Evolutionary conservation across 2,888 invertebrate species (phyloP).

Genomic region (Lasiommata megera): DNA sequence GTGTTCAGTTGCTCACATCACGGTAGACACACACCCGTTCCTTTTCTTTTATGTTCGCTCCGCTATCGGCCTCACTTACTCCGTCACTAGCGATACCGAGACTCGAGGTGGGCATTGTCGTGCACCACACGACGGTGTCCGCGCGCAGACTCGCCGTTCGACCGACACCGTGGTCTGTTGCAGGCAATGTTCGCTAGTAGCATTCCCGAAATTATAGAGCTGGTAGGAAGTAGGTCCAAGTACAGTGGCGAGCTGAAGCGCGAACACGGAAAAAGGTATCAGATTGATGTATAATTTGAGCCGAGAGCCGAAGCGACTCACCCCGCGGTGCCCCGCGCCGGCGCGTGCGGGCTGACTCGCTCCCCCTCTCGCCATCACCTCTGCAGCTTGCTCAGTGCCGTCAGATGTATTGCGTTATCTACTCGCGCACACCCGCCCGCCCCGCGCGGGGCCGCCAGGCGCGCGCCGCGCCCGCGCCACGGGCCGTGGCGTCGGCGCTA

Average conservation of each 20-base stretch:
- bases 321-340: constrained; percentile 43
- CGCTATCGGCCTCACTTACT: constrained; percentile 75
- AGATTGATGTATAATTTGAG: constrained; percentile 71
- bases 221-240: constrained; percentile 99
- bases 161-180: constrained; percentile 85
- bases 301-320: constrained; percentile 73
- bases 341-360: constrained; percentile 60
- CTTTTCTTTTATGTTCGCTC: constrained; percentile 74
- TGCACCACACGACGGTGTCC: constrained; percentile 78
- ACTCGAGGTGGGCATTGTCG: constrained; percentile 77
- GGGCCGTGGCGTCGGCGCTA: constrained; percentile 48
- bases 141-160: constrained; percentile 63
- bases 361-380: constrained; percentile 72
- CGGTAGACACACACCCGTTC: constrained; percentile 77
- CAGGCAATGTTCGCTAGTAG: constrained; percentile 99
- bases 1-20: constrained; percentile 81
- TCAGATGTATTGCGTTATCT: constrained; percentile 82
- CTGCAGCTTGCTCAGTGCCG: constrained; percentile 81
- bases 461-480: constrained; percentile 43
- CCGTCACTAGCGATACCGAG: constrained; percentile 72
- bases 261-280: constrained; percentile 99
- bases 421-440: constrained; percentile 69
- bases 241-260: constrained; percentile 99
- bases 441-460: constrained; percentile 42
- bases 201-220: constrained; percentile 99